Evolutionary conservation across 2,113 vertebrate genomes (phyloP), one percentile per base, ranked within the genome.

Genomic region (Mugil cephalus): DNA sequence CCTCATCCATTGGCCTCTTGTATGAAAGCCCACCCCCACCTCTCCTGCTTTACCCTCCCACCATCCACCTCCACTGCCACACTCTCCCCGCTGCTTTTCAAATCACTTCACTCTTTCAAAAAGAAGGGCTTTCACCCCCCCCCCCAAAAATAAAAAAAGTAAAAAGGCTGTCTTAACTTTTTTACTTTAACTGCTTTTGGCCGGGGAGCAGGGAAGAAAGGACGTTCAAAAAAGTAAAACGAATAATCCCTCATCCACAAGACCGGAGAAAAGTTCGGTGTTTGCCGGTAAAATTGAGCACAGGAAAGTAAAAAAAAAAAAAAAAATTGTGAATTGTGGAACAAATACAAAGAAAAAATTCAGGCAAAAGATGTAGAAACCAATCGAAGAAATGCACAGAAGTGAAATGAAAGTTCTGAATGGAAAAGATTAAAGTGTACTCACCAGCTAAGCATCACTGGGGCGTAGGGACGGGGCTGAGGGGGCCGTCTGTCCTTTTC

Each of bases 371-470:
- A 68, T 48, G 55, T 54, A 65, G 9, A 51, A 63, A 74, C 14
- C 6, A 54, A 18, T 48, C 2, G 3, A 35, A 42, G 58, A 63
- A 61, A 61, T 13, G 34, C 13, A 36, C 9, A 21, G 24, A 66
- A 59, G 60, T 21, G 35, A 53, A 15, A 39, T 1, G 4, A 48
- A 71, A 55, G 52, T 61, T 51, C 7, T 11, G 6, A 64, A 58
- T 52, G 43, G 36, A 18, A 72, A 72, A 63, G 34, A 64, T 60
- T 64, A 71, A 81, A 66, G 74, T 58, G 62, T 87, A 94, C 93
- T 93, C 90, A 92, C 92, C 93, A 90, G 82, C 65, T 86, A 84
- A 89, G 89, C 93, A 93, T 94, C 90, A 92, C 91, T 92, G 84
- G 84, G 83, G 66, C 69, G 78, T 48, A 59, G 80, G 78, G 79